phyloP scores from a whole-genome alignment of 2,797 vertebrate genomes.

The Lophius americanus region DNA sequence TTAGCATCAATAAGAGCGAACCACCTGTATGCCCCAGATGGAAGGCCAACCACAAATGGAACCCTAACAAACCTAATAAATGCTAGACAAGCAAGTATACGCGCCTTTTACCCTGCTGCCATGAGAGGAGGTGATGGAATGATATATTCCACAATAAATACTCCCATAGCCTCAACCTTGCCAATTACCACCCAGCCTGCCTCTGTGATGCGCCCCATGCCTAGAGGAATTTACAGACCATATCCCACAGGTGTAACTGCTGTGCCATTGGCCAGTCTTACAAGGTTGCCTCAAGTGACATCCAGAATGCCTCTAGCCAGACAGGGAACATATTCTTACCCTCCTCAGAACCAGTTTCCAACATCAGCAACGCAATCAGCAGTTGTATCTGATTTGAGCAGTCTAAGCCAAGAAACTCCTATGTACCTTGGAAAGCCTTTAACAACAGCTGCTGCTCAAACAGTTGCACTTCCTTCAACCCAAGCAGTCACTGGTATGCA shows the following conservation, averaged over 20 bases:
- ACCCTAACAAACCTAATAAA: conserved; percentile 87
- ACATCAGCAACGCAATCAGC: conserved; percentile 72
- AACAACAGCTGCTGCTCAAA: conserved; percentile 61
- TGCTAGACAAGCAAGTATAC: conserved; percentile 86
- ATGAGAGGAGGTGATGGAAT: conserved; percentile 95
- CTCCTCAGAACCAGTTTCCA: conserved; percentile 82
- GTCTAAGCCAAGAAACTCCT: conserved; percentile 85
- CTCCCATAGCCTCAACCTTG: conserved; percentile 97
- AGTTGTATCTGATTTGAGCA: conserved; percentile 65
- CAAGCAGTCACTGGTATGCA: conserved; percentile 63
- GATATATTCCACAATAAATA: conserved; percentile 99
- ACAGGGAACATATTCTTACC: conserved; percentile 88
- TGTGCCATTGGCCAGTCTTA: conserved; percentile 91
- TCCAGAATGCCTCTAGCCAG: conserved; percentile 89
- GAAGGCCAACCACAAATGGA: conserved; percentile 79
- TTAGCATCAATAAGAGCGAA: conserved; percentile 87
- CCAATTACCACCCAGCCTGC: conserved; percentile 98
- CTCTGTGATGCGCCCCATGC: conserved; percentile 89
- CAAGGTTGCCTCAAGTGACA: conserved; percentile 89
- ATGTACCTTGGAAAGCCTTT: conserved; percentile 92
- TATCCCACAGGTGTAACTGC: conserved; percentile 88
- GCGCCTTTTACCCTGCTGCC: conserved; percentile 91
- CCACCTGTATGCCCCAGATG: conserved; percentile 90
- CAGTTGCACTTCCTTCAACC: conserved; percentile 61
- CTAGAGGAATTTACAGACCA: conserved; percentile 90